These are phyloP conservation scores for Ondatra zibethicus DNA, from an alignment of 2,113 vertebrate genomes.

Conservation along the genomic window DNA sequence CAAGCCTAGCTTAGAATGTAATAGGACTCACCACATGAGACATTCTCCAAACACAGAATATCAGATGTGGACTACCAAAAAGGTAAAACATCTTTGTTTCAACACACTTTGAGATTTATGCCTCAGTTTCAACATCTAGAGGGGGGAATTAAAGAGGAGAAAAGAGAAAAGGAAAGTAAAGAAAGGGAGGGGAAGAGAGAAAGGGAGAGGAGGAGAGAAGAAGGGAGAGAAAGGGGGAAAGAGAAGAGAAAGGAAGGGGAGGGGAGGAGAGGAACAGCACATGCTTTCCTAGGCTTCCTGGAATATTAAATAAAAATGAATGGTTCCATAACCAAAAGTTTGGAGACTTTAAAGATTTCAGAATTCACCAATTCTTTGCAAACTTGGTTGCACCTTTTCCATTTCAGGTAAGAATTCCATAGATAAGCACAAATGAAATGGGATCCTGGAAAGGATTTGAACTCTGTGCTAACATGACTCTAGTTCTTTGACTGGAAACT, in stretches of 20 bases:
- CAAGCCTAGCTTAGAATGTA: background rate
- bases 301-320: background rate
- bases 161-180: background rate
- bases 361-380: background rate
- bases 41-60: background rate
- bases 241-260: background rate
- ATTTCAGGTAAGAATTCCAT: background rate
- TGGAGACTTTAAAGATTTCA: background rate
- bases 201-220: accelerated
- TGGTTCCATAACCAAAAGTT: background rate
- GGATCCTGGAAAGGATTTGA: background rate
- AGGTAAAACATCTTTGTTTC: background rate
- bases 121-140: background rate
- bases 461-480: background rate
- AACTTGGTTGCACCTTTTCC: background rate
- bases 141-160: background rate
- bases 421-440: background rate
- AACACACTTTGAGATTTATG: background rate
- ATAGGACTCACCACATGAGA: too few relatives aligned
- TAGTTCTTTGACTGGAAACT: background rate
- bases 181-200: background rate
- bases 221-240: background rate
- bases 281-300: background rate
- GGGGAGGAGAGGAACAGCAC: background rate
- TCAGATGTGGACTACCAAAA: background rate